Evolutionary conservation across 2,113 vertebrate genomes (phyloP).

Genomic region (Ammodytes dubius): DNA sequence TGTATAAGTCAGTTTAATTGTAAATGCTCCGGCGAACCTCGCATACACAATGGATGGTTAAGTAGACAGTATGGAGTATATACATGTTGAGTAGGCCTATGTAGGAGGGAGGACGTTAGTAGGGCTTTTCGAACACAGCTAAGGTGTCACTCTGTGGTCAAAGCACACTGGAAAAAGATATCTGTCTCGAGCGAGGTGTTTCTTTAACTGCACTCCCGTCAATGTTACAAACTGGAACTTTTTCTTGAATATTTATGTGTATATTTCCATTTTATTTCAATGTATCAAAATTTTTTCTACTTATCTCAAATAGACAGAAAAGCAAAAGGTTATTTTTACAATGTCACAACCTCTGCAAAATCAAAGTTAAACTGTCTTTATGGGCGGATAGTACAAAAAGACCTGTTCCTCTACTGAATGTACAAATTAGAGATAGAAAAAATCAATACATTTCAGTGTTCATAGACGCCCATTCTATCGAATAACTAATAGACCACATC

Average conservation of each 20-base stretch:
- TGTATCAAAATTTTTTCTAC: background rate
- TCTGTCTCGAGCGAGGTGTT: background rate
- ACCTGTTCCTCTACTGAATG: too few species aligned
- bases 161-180: conserved; percentile 9
- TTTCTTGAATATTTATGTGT: background rate
- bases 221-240: background rate
- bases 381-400: too few species aligned
- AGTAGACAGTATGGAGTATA: too few species aligned
- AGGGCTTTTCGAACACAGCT: background rate
- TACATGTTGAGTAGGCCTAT: too few species aligned
- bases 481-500: too few species aligned
- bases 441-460: too few species aligned
- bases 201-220: background rate
- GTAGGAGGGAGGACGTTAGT: too few species aligned
- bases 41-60: too few species aligned
- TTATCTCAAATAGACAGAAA: background rate
- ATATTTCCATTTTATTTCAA: conserved; percentile 8
- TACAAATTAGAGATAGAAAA: too few species aligned
- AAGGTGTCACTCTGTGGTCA: background rate
- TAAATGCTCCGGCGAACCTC: too few species aligned
- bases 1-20: too few species aligned
- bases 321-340: background rate
- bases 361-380: background rate
- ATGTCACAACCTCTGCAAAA: background rate
- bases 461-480: too few species aligned